Evolutionary conservation across 1,140 invertebrate genomes (phyloP).

Genomic region (Triops cancriformis): DNA sequence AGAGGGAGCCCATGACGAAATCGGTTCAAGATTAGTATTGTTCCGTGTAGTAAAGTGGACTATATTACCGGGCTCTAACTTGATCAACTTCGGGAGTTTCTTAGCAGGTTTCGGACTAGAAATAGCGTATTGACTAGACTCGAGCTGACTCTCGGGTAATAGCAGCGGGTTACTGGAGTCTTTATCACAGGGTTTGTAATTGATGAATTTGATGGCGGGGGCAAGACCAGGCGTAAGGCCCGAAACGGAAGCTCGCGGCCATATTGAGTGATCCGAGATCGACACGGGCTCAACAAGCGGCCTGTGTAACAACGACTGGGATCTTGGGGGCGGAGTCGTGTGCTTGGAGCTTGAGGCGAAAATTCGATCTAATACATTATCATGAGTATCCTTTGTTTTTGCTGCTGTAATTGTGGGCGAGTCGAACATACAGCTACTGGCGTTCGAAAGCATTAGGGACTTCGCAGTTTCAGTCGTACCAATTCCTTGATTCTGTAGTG

Average conservation of each 20-base stretch:
- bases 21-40: constrained; percentile 7
- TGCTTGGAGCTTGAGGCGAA: no score
- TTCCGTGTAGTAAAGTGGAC: neutral
- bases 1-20: constrained; percentile 3
- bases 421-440: no score
- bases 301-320: no score
- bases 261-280: no score
- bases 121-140: neutral
- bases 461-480: neutral
- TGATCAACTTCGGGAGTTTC: constrained; percentile 1
- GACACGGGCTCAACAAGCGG: no score
- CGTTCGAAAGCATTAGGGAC: neutral
- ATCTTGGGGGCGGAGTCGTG: no score
- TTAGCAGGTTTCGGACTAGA: constrained; percentile 2
- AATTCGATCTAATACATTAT: no score
- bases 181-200: constrained; percentile 1
- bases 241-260: neutral
- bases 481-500: neutral
- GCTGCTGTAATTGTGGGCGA: no score
- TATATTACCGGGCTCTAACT: neutral
- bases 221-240: neutral
- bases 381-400: no score
- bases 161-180: neutral
- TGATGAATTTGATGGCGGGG: neutral
- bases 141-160: neutral